Evolutionary conservation across 2,888 invertebrate genomes (phyloP).

Genomic region (Lacanobia oleracea): DNA sequence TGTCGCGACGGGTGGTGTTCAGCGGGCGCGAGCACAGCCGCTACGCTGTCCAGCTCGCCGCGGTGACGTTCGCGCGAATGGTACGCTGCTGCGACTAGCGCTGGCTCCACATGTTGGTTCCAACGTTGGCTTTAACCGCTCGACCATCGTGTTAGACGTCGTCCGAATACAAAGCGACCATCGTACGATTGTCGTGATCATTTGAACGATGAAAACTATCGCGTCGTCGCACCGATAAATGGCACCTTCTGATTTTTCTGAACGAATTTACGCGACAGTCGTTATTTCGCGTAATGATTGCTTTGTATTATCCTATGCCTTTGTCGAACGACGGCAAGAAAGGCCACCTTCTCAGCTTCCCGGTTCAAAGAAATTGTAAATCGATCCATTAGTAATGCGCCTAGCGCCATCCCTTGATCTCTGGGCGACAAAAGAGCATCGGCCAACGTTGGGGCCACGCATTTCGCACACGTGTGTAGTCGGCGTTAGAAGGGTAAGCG

Average conservation of each 20-base stretch:
- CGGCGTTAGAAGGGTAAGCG: neutral
- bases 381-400: neutral
- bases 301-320: neutral
- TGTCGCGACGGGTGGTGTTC: constrained; percentile 70
- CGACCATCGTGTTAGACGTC: neutral
- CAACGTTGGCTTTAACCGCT: neutral
- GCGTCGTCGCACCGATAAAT: no score
- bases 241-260: no score
- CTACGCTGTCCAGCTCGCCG: constrained; percentile 76
- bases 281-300: no score
- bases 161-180: no score
- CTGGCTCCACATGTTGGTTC: neutral
- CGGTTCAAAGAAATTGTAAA: neutral
- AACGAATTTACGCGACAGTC: no score
- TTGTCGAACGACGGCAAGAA: neutral
- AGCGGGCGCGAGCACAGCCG: constrained; percentile 76
- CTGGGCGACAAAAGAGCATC: neutral
- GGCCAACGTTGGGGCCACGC: neutral
- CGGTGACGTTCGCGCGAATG: constrained; percentile 82
- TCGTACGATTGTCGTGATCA: no score
- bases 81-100: constrained; percentile 67
- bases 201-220: no score
- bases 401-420: neutral
- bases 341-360: neutral
- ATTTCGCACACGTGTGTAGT: neutral